Evolutionary conservation across 1,140 invertebrate species (phyloP).

Genomic region (Latrodectus geometricus): DNA sequence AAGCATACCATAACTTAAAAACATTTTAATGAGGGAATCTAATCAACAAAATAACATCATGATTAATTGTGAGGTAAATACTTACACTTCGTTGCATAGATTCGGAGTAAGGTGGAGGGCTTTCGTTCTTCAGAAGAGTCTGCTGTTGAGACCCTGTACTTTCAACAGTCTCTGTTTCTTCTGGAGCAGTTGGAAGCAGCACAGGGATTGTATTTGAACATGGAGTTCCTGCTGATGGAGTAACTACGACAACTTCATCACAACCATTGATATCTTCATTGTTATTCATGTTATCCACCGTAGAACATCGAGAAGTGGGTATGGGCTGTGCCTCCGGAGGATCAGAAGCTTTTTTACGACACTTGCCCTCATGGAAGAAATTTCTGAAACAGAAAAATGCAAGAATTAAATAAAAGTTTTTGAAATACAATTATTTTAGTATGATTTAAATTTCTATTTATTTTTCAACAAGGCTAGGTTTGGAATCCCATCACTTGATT

Average conservation of each 20-base stretch:
- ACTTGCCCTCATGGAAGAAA: constrained; percentile 51
- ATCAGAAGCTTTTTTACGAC: constrained; percentile 28
- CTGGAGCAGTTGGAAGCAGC: constrained; percentile 1
- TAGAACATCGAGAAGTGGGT: constrained; percentile 13
- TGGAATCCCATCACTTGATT: too few relatives aligned
- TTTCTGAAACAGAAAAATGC: background rate
- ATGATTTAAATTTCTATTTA: too few relatives aligned
- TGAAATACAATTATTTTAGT: too few relatives aligned
- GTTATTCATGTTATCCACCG: constrained; percentile 42
- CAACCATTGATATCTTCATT: background rate
- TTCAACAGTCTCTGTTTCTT: background rate
- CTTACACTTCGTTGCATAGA: constrained; percentile 32
- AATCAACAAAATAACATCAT: too few relatives aligned
- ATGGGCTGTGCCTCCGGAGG: constrained; percentile 40
- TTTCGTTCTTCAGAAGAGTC: constrained; percentile 16
- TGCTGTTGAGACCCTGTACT: background rate
- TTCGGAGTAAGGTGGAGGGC: constrained; percentile 40
- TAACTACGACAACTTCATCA: background rate
- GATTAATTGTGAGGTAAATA: background rate
- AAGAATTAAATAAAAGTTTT: too few relatives aligned
- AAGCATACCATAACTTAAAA: too few relatives aligned
- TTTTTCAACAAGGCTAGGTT: too few relatives aligned
- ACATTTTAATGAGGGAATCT: too few relatives aligned
- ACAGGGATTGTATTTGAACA: background rate
- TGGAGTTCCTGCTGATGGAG: background rate